Percentiles rank a stretch among this genome's conserved stretches.
These are phyloP conservation scores for Lathamus discolor DNA, from an alignment of 2,113 vertebrate species.

Conservation along the genomic window DNA sequence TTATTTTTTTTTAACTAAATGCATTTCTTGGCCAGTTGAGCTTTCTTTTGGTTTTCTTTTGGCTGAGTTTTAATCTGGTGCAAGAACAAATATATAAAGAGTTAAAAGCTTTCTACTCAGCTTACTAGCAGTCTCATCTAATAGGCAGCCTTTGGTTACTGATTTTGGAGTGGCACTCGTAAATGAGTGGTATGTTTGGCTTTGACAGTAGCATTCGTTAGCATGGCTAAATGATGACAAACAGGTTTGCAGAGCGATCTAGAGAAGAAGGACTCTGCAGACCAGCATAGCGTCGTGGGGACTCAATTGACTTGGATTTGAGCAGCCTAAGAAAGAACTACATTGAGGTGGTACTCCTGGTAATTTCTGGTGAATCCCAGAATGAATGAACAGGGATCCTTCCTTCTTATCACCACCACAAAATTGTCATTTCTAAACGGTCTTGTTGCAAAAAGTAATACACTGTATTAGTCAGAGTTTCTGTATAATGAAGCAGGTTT, in stretches of 20 bases:
- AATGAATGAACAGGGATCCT: neutral
- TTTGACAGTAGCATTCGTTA: neutral
- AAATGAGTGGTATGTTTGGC: neutral
- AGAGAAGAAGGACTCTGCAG: neutral
- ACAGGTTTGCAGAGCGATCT: neutral
- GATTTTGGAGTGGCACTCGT: neutral
- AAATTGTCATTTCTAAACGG: neutral
- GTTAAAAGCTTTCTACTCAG: neutral
- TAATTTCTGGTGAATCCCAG: neutral
- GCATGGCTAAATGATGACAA: neutral
- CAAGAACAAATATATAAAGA: neutral
- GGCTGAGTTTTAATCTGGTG: neutral
- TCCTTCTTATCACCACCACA: neutral
- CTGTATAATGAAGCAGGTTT: neutral
- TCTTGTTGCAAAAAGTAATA: neutral
- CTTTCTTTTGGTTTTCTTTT: neutral
- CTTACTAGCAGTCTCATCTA: neutral
- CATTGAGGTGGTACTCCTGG: neutral
- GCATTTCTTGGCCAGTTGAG: neutral
- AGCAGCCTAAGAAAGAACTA: neutral
- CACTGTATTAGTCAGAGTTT: neutral
- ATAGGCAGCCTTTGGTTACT: neutral
- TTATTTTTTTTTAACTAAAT: neutral
- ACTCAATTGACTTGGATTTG: neutral
- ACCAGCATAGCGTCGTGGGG: neutral